Evolutionary conservation across 2,797 vertebrate species (phyloP).

Genomic region (Rhinatrema bivittatum): DNA sequence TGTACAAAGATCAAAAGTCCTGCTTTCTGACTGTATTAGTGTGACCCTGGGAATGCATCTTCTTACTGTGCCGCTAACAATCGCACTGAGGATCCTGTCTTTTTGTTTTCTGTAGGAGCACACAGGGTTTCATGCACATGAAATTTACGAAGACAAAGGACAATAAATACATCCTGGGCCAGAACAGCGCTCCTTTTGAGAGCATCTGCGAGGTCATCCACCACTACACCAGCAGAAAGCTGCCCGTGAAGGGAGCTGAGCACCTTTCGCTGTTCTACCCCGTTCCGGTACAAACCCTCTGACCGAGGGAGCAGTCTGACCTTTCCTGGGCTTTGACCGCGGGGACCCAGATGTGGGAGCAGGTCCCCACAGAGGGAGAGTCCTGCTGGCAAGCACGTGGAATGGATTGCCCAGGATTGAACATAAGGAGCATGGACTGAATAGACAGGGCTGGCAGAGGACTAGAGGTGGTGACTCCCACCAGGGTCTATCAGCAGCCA

Average conservation of each 20-base stretch:
- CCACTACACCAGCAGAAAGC: constrained; percentile 77
- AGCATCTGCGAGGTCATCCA: constrained; percentile 77
- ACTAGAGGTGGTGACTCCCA: no score
- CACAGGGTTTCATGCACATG: constrained; percentile 89
- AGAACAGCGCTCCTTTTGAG: constrained; percentile 79
- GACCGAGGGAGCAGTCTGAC: constrained; percentile 24
- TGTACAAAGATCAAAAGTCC: no score
- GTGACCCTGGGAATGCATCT: no score
- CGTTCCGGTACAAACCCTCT: constrained; percentile 69
- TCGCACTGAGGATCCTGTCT: no score
- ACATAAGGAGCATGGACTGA: rapidly evolving
- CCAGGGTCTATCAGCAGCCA: no score
- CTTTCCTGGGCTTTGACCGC: background rate
- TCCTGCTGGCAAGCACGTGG: no score
- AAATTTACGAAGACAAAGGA: constrained; percentile 75
- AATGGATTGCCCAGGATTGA: background rate
- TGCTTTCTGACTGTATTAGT: no score
- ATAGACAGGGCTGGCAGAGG: rapidly evolving
- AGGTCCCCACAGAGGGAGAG: no score
- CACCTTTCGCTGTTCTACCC: constrained; percentile 83
- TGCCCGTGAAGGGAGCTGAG: constrained; percentile 78
- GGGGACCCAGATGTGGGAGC: background rate
- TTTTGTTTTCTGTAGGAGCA: constrained; percentile 86
- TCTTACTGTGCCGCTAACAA: no score
- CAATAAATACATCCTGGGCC: constrained; percentile 74